Conservation (phyloP, 2,797 vertebrate species). For the Acanthiza pusilla region DNA sequence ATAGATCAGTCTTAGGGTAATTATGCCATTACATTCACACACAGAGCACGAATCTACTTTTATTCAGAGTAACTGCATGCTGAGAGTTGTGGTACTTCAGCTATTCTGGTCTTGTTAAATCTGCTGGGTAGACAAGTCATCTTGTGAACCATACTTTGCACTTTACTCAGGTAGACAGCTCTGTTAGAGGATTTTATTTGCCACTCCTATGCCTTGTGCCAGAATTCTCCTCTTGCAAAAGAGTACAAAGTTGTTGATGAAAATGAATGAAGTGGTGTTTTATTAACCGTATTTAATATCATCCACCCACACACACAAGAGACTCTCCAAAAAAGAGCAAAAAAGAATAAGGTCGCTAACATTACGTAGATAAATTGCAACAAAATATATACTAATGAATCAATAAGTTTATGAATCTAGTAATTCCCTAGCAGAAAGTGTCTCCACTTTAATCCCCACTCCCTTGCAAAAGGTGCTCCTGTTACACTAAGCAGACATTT, state of each 20-base stretch:
- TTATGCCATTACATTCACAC: not conserved
- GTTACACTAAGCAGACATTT: not conserved
- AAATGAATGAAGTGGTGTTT: not conserved
- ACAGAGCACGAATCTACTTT: not conserved
- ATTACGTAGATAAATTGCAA: not conserved
- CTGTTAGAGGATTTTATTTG: not conserved
- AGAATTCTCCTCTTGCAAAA: not conserved
- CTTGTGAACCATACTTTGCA: not conserved
- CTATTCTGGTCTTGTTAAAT: not conserved
- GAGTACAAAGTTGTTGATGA: not conserved
- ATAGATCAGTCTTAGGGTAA: not conserved
- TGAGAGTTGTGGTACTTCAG: not conserved
- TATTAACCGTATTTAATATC: not conserved
- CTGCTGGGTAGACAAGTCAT: not conserved
- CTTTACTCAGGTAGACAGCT: not conserved
- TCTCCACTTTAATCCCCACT: not conserved
- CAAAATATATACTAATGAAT: not conserved
- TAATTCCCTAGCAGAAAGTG: not conserved
- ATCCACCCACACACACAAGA: rapidly evolving
- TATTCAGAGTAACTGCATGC: not conserved
- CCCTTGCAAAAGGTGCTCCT: not conserved
- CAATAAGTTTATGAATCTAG: not conserved
- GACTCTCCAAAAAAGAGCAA: not conserved
- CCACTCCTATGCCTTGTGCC: not conserved
- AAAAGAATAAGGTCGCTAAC: not conserved